Conservation (phyloP, 2,888 invertebrate genomes). For the Melinaea menophilus region DNA sequence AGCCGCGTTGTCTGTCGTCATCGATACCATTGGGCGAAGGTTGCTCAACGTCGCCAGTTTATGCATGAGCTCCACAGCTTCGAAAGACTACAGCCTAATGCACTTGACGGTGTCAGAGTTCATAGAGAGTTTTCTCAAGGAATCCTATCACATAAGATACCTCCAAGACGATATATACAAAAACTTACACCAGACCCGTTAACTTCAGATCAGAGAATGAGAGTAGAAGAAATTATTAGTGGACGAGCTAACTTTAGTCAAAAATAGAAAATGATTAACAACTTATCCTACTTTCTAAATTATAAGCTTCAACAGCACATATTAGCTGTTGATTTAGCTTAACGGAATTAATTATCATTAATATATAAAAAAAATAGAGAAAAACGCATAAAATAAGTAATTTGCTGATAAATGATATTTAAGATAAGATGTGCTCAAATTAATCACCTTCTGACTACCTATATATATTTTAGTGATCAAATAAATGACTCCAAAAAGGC, state of each 20-base stretch:
- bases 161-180: constrained; percentile 65
- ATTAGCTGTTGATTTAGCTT: too few relatives aligned
- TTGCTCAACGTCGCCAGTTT: constrained; percentile 76
- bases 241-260: constrained; percentile 55
- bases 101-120: constrained; percentile 80
- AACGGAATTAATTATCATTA: too few relatives aligned
- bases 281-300: too few relatives aligned
- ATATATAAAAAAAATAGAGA: too few relatives aligned
- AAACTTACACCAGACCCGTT: constrained; percentile 65
- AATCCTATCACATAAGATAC: constrained; percentile 71
- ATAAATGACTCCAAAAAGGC: too few relatives aligned
- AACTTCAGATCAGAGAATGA: constrained; percentile 58
- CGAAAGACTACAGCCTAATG: constrained; percentile 79
- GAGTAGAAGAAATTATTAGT: constrained; percentile 67
- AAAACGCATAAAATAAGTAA: too few relatives aligned
- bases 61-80: constrained; percentile 79
- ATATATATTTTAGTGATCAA: too few relatives aligned
- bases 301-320: too few relatives aligned
- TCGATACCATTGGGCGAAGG: constrained; percentile 74
- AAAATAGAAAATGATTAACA: constrained; percentile 37
- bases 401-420: too few relatives aligned
- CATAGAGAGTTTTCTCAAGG: constrained; percentile 81
- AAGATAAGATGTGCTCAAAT: too few relatives aligned
- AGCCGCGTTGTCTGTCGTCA: constrained; percentile 82
- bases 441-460: too few relatives aligned